A percentile compares a stretch with the other conserved stretches of the same genome.
Evolutionary conservation across 2,888 invertebrate genomes (phyloP).

Genomic region (Caenorhabditis sinica): DNA sequence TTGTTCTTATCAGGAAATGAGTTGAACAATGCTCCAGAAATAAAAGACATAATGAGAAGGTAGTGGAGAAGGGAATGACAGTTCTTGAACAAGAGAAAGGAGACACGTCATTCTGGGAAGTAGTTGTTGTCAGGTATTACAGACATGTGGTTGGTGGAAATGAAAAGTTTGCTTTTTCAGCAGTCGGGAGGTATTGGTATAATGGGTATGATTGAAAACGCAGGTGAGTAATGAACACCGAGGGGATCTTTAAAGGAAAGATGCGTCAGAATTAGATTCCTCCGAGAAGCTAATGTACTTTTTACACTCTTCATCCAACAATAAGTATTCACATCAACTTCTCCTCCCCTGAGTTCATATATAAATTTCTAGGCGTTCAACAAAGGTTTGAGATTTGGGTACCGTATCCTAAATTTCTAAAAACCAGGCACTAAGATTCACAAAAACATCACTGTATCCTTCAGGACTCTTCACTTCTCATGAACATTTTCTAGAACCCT

Average conservation of each 20-base stretch:
- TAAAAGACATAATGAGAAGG: constrained; percentile 11
- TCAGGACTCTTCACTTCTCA: background rate
- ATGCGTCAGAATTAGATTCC: too few relatives aligned
- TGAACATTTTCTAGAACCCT: background rate
- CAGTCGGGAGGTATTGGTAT: too few relatives aligned
- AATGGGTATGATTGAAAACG: constrained; percentile 5
- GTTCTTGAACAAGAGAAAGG: constrained; percentile 23
- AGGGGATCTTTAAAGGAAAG: too few relatives aligned
- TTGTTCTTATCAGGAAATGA: constrained; percentile 45
- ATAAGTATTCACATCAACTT: too few relatives aligned
- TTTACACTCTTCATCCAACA: too few relatives aligned
- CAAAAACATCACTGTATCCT: too few relatives aligned
- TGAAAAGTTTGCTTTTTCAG: background rate
- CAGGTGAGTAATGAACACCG: background rate
- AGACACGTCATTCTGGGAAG: constrained; percentile 36
- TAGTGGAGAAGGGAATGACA: constrained; percentile 14
- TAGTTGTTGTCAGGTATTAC: background rate
- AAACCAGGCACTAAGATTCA: too few relatives aligned
- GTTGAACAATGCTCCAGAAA: constrained; percentile 45
- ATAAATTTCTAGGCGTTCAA: too few relatives aligned
- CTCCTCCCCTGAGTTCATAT: too few relatives aligned
- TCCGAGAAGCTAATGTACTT: too few relatives aligned
- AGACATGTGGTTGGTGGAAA: background rate
- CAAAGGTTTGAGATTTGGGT: too few relatives aligned
- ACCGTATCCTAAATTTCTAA: too few relatives aligned